A percentile compares a stretch with the other conserved stretches of the same genome.
Evolutionary conservation across 2,888 invertebrate genomes (phyloP).

Genomic region (Acleris sparsana): DNA sequence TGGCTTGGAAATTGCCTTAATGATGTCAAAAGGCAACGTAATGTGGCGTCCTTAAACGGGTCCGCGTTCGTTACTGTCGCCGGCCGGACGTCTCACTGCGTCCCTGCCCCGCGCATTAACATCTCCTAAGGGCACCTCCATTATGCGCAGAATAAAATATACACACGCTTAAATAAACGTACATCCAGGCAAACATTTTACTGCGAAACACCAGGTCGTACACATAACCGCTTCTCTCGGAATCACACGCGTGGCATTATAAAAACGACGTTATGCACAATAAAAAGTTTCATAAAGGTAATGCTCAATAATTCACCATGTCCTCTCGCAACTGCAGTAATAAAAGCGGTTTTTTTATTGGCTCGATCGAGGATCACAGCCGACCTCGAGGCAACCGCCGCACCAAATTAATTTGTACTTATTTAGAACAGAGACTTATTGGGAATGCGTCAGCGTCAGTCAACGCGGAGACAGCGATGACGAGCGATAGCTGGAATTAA

Average conservation of each 20-base stretch:
- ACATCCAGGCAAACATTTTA: conserved; percentile 41
- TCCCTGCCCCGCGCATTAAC: conserved; percentile 60
- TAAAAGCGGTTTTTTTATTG: conserved; percentile 56
- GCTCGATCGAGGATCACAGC: conserved; percentile 48
- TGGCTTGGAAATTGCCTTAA: conserved; percentile 61
- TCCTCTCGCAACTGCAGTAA: conserved; percentile 54
- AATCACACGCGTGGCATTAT: conserved; percentile 53
- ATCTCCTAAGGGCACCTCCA: conserved; percentile 50
- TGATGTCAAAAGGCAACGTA: conserved; percentile 80
- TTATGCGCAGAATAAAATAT: conserved; percentile 57
- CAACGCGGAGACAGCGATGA: conserved; percentile 43
- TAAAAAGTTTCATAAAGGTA: conserved; percentile 60
- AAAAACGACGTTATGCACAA: conserved; percentile 55
- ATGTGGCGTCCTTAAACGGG: conserved; percentile 72
- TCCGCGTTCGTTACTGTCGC: conserved; percentile 75
- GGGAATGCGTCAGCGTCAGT: conserved; percentile 51
- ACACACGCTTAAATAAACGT: conserved; percentile 57
- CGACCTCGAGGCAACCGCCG: conserved; percentile 58
- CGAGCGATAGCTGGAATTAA: conserved; percentile 50
- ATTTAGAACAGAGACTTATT: conserved; percentile 55
- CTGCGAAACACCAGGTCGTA: conserved; percentile 44
- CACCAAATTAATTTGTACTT: conserved; percentile 61
- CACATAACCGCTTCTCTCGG: conserved; percentile 33
- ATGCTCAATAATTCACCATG: conserved; percentile 59
- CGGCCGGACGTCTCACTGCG: conserved; percentile 73